These are phyloP conservation scores for Entomobrya multifasciata DNA, from an alignment of 2,888 invertebrate species.

Conservation along the genomic window DNA sequence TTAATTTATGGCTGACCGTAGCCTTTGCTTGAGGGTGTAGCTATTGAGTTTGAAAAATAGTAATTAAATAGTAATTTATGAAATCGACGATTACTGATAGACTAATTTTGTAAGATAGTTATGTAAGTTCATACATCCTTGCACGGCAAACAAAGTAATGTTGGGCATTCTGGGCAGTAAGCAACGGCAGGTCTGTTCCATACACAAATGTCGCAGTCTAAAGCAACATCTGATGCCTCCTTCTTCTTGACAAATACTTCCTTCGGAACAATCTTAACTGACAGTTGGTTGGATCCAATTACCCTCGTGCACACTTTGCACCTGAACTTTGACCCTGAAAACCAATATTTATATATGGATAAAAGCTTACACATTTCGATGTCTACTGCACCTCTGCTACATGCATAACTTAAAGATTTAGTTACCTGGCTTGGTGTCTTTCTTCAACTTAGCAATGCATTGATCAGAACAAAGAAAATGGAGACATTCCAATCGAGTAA, in stretches of 20 bases:
- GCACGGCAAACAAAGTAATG: slow-evolving; percentile 28
- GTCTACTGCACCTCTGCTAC: background rate
- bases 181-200: slow-evolving; percentile 16
- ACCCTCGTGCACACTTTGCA: background rate
- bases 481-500: slow-evolving; percentile 46
- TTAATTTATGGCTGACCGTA: slow-evolving; percentile 15
- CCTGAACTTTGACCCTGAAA: background rate
- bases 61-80: background rate
- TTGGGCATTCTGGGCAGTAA: slow-evolving; percentile 45
- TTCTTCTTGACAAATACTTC: slow-evolving; percentile 9
- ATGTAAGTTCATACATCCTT: slow-evolving; percentile 27
- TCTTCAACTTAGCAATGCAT: slow-evolving; percentile 20
- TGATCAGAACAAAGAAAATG: slow-evolving; percentile 60
- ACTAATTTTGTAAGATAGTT: too few relatives aligned
- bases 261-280: background rate
- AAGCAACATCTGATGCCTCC: background rate
- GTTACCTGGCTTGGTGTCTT: background rate
- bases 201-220: slow-evolving; percentile 52
- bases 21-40: slow-evolving; percentile 39
- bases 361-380: too few relatives aligned
- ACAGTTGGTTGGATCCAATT: background rate
- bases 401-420: background rate
- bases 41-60: slow-evolving; percentile 25
- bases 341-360: background rate
- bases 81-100: background rate